phyloP scores from a whole-genome alignment of 2,888 invertebrate species.

The Craniophora ligustri region DNA sequence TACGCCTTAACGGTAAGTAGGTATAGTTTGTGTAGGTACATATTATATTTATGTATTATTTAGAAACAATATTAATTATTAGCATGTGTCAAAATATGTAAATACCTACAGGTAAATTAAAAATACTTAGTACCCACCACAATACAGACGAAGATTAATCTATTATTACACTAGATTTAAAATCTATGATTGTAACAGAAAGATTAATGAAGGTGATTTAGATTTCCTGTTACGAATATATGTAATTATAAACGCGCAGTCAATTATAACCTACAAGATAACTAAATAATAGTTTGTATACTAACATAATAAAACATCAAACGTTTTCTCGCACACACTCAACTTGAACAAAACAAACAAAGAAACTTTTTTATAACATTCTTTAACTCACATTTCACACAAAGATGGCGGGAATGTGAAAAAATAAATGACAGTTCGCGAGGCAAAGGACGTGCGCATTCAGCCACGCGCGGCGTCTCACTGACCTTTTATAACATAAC shows the following conservation, averaged over 20 bases:
- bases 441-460: neutral
- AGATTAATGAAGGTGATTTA: too few relatives aligned
- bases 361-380: neutral
- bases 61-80: too few relatives aligned
- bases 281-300: neutral
- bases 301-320: neutral
- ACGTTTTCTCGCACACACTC: neutral
- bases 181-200: too few relatives aligned
- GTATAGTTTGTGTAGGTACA: too few relatives aligned
- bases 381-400: slow-evolving; percentile 4
- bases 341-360: neutral
- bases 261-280: neutral
- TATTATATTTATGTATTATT: too few relatives aligned
- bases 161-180: too few relatives aligned
- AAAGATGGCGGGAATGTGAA: slow-evolving; percentile 14
- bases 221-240: neutral
- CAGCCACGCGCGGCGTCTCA: slow-evolving; percentile 3
- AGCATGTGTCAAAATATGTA: too few relatives aligned
- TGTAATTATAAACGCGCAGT: neutral
- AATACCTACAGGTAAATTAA: too few relatives aligned
- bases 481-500: neutral
- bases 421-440: neutral
- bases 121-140: too few relatives aligned
- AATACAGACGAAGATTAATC: too few relatives aligned
- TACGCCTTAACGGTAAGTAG: too few relatives aligned